phyloP scores from a whole-genome alignment of 2,113 vertebrate genomes.

The Daubentonia madagascariensis region DNA sequence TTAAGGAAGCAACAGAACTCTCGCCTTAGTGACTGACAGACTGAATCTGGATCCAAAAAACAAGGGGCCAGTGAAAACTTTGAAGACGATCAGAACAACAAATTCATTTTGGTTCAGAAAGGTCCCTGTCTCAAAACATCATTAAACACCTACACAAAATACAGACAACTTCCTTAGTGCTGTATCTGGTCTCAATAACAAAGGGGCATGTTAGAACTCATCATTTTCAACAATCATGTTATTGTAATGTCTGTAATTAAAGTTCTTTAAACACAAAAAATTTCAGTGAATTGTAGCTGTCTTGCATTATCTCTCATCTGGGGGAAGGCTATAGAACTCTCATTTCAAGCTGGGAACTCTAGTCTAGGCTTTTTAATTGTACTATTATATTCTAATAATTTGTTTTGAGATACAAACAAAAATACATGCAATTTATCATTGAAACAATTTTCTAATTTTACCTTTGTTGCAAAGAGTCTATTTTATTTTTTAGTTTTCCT shows the following conservation, averaged over 20 bases:
- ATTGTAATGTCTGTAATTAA: background rate
- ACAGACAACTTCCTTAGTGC: background rate
- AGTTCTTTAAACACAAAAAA: too few species aligned
- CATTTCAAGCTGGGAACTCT: background rate
- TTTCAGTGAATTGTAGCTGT: too few species aligned
- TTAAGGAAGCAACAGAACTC: too few species aligned
- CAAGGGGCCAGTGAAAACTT: too few species aligned
- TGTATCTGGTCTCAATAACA: background rate
- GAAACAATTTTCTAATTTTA: background rate
- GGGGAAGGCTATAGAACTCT: background rate
- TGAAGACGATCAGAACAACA: too few species aligned
- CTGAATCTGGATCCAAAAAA: too few species aligned
- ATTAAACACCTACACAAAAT: background rate
- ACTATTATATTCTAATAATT: background rate
- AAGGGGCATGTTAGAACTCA: background rate
- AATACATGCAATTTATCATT: background rate
- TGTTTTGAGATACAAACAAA: background rate
- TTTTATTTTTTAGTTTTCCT: background rate
- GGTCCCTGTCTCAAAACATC: background rate
- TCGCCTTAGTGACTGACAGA: too few species aligned
- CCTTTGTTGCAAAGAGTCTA: background rate
- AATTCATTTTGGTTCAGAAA: too few species aligned
- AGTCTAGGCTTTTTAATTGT: background rate
- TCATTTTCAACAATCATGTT: background rate
- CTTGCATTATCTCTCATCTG: background rate